Evolutionary conservation across 2,888 invertebrate species (phyloP).

Genomic region (Empis stercorea): DNA sequence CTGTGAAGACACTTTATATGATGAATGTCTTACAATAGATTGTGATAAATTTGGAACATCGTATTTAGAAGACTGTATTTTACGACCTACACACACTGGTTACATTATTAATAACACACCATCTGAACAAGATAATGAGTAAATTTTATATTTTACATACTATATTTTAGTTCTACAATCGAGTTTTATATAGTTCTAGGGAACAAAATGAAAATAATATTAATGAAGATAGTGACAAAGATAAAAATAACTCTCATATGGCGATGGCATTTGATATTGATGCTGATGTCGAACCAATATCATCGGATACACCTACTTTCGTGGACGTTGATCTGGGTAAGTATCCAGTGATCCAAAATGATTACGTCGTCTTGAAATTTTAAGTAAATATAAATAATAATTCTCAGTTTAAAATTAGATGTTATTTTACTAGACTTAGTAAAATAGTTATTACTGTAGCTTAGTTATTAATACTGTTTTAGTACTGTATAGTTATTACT

Average conservation of each 20-base stretch:
- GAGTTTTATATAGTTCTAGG: neutral
- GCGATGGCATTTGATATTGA: constrained; percentile 50
- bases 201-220: constrained; percentile 11
- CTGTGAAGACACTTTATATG: constrained; percentile 14
- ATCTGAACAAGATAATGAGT: constrained; percentile 20
- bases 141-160: neutral
- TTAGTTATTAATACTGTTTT: no score
- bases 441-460: no score
- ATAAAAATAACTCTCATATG: constrained; percentile 41
- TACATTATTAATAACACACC: constrained; percentile 31
- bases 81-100: constrained; percentile 28
- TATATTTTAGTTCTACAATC: neutral
- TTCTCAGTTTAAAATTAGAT: no score
- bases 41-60: constrained; percentile 21
- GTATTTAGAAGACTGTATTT: constrained; percentile 16
- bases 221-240: no score
- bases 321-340: constrained; percentile 34
- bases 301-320: constrained; percentile 30
- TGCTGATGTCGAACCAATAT: constrained; percentile 48
- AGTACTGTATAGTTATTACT: no score
- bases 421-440: no score
- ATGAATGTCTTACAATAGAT: constrained; percentile 10
- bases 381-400: no score
- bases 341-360: no score
- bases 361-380: no score